Percentiles rank a stretch among this genome's conserved stretches.
Conservation (phyloP, 2,113 vertebrate genomes). For the Corythaixoides concolor region DNA sequence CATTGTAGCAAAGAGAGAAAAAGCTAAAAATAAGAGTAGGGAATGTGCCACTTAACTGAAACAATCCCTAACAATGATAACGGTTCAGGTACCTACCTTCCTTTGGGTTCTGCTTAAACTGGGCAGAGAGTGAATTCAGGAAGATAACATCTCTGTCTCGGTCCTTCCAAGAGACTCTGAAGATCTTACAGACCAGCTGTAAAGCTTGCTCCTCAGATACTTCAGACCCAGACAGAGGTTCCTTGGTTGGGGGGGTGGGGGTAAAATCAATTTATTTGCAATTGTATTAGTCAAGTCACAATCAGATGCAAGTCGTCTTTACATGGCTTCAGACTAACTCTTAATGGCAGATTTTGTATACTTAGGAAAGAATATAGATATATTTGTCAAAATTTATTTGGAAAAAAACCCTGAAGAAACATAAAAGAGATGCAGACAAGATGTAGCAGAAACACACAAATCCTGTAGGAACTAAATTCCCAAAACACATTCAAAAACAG, state of each 20-base stretch:
- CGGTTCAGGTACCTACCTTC: conserved; percentile 77
- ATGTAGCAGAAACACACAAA: neutral
- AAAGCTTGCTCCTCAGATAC: conserved; percentile 96
- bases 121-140: conserved; percentile 89
- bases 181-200: conserved; percentile 98
- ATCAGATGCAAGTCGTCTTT: neutral
- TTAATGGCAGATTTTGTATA: neutral
- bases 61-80: neutral
- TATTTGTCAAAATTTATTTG: neutral
- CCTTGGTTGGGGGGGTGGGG: conserved; percentile 64
- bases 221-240: conserved; percentile 86
- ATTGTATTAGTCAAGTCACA: neutral
- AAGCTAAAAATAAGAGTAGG: neutral
- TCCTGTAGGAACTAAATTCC: neutral
- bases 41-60: neutral
- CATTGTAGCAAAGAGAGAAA: neutral
- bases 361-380: neutral
- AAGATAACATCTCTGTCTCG: conserved; percentile 96
- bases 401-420: neutral
- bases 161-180: conserved; percentile 98
- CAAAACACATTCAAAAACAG: neutral
- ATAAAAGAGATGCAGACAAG: neutral
- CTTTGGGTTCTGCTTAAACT: conserved; percentile 93
- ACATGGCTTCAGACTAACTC: neutral
- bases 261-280: neutral